Conservation (phyloP, 2,888 invertebrate genomes). For the Polymixis lichenea region DNA sequence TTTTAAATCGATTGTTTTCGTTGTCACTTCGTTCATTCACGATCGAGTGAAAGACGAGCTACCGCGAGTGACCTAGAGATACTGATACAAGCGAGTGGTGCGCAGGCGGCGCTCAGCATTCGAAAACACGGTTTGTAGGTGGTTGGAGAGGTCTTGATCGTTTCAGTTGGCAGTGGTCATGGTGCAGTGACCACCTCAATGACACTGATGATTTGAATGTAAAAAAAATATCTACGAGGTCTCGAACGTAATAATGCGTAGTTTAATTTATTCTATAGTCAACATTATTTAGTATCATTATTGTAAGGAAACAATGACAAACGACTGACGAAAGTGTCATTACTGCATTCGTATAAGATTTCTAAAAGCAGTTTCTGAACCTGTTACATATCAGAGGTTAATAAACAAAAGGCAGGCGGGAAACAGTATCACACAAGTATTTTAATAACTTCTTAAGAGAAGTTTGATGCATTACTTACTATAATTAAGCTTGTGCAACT, state of each 20-base stretch:
- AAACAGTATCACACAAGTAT: too few species aligned
- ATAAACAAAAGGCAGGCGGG: too few species aligned
- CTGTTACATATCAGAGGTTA: neutral
- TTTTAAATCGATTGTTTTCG: conserved; percentile 51
- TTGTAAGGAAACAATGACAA: neutral
- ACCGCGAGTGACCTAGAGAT: conserved; percentile 81
- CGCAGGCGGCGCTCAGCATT: conserved; percentile 79
- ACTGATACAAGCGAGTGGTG: conserved; percentile 77
- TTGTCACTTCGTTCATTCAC: conserved; percentile 54
- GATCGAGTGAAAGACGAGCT: conserved; percentile 69
- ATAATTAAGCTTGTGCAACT: neutral
- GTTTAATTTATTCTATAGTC: too few species aligned
- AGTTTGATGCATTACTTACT: neutral
- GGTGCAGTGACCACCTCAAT: neutral
- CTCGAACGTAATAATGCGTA: neutral
- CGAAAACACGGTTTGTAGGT: conserved; percentile 70
- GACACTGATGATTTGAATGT: neutral
- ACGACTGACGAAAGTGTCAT: neutral
- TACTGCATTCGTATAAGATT: neutral
- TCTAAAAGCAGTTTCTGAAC: neutral
- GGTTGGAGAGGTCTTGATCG: conserved; percentile 67
- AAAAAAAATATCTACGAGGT: neutral
- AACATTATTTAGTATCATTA: too few species aligned
- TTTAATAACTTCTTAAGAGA: too few species aligned
- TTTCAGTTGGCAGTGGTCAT: conserved; percentile 42